Conservation (phyloP, 2,797 vertebrate species). For the Lepilemur septentrionalis region DNA sequence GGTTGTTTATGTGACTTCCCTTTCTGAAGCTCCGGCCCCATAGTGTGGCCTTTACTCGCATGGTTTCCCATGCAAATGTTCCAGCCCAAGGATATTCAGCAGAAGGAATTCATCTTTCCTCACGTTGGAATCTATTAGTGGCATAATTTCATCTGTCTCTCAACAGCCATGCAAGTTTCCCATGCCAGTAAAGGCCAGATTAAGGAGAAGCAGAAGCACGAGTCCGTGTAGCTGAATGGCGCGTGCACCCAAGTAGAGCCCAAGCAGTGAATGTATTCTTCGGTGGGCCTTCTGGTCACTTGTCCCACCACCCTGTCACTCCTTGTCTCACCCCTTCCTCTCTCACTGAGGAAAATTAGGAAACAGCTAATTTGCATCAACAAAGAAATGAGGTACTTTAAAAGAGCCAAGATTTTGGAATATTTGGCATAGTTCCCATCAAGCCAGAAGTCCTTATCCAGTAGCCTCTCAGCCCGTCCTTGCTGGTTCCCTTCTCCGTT, state of each 20-base stretch:
- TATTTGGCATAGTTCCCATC: neutral
- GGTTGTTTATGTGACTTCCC: neutral
- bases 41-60: rapidly evolving
- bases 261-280: rapidly evolving
- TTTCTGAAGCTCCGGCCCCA: neutral
- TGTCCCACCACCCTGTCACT: neutral
- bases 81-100: neutral
- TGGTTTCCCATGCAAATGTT: neutral
- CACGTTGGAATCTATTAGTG: too few relatives aligned
- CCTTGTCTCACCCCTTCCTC: neutral
- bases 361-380: neutral
- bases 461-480: neutral
- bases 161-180: neutral
- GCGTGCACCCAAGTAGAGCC: rapidly evolving
- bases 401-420: neutral
- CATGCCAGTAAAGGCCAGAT: neutral
- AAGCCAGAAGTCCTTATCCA: neutral
- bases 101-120: neutral
- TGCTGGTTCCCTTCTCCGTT: rapidly evolving
- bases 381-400: neutral
- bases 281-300: rapidly evolving
- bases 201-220: rapidly evolving
- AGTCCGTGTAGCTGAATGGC: rapidly evolving
- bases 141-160: neutral
- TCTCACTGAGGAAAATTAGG: neutral